phyloP scores from a whole-genome alignment of 2,888 invertebrate species.

The Siphonodentalium dalli region DNA sequence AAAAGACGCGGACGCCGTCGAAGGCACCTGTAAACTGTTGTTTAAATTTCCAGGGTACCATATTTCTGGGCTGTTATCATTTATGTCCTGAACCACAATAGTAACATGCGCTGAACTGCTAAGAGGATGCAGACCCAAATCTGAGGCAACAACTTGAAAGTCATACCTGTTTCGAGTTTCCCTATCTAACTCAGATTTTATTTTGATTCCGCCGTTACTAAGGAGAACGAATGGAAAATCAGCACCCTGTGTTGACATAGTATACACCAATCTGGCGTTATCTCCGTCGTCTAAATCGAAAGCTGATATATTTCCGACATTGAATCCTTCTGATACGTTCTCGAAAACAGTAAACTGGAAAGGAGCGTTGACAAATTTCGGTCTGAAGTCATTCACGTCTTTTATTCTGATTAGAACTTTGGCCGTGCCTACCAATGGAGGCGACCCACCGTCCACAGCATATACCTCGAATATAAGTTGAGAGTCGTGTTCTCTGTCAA shows the following conservation, averaged over 20 bases:
- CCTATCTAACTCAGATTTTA: constrained; percentile 13
- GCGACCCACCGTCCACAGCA: constrained; percentile 15
- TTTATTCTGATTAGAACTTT: constrained; percentile 19
- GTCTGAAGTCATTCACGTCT: constrained; percentile 22
- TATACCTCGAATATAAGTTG: constrained; percentile 16
- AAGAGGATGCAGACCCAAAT: constrained; percentile 13
- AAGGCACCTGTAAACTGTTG: constrained; percentile 13
- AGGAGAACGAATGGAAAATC: constrained; percentile 17
- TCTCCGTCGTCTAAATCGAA: constrained; percentile 15
- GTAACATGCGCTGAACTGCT: constrained; percentile 17
- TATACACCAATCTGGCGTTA: constrained; percentile 14
- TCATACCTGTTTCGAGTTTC: constrained; percentile 16
- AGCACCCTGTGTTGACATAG: constrained; percentile 4
- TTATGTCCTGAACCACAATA: constrained; percentile 15
- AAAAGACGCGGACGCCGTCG: constrained; percentile 11
- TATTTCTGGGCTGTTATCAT: constrained; percentile 22
- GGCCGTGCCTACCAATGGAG: constrained; percentile 14
- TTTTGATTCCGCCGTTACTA: constrained; percentile 16
- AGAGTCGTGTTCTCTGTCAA: constrained; percentile 18
- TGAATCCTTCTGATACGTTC: constrained; percentile 6
- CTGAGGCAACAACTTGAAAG: constrained; percentile 17
- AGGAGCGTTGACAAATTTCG: constrained; percentile 17
- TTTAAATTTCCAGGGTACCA: constrained; percentile 18
- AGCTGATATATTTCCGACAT: constrained; percentile 17
- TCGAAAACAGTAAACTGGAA: constrained; percentile 15